Conservation (phyloP, 2,888 invertebrate genomes). For the Microdon myrmicae region DNA sequence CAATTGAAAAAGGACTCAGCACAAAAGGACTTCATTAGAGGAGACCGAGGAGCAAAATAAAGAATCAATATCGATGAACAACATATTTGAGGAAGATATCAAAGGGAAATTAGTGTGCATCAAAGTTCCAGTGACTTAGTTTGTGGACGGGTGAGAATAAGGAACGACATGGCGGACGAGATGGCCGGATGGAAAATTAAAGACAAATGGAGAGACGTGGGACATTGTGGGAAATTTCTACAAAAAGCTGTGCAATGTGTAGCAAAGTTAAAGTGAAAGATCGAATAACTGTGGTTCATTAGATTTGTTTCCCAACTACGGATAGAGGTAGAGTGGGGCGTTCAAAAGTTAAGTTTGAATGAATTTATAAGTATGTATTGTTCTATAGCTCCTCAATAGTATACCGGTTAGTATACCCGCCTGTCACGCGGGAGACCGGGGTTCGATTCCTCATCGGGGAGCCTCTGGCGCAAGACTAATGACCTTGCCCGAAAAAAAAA, state of each 20-base stretch:
- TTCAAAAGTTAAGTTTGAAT: too few species aligned
- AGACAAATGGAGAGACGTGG: slow-evolving; percentile 11
- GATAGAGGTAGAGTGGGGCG: too few species aligned
- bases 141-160: neutral
- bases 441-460: too few species aligned
- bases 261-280: neutral
- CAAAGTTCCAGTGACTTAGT: slow-evolving; percentile 12
- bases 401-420: too few species aligned
- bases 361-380: too few species aligned
- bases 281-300: slow-evolving; percentile 7
- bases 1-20: slow-evolving; percentile 14
- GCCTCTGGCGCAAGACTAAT: too few species aligned
- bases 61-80: slow-evolving; percentile 28
- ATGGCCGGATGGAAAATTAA: slow-evolving; percentile 5
- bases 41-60: slow-evolving; percentile 27
- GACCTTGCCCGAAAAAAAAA: too few species aligned
- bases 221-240: slow-evolving; percentile 13
- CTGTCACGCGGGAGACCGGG: too few species aligned
- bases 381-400: too few species aligned
- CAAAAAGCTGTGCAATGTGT: slow-evolving; percentile 19
- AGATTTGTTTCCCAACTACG: too few species aligned
- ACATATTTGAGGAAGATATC: neutral
- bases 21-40: slow-evolving; percentile 49
- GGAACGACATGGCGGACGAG: too few species aligned
- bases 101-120: slow-evolving; percentile 1